Evolutionary conservation across 2,888 invertebrate species (phyloP).

Genomic region (Drosophila hamatofila): DNA sequence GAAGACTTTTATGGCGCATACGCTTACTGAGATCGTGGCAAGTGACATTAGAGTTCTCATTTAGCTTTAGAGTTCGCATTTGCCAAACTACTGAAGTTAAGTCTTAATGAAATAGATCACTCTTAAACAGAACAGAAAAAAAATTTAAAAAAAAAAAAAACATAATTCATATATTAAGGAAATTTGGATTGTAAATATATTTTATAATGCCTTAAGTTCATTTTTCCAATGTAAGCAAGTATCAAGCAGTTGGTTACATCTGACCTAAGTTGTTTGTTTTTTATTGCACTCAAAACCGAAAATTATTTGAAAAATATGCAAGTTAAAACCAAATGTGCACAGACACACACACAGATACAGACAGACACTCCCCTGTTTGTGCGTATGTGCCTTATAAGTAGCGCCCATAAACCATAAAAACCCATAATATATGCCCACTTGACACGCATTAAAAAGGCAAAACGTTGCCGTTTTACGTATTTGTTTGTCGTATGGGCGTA

Average conservation of each 20-base stretch:
- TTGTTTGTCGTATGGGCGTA: background rate
- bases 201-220: too few species aligned
- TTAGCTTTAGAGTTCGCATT: too few species aligned
- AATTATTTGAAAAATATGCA: conserved; percentile 35
- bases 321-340: conserved; percentile 7
- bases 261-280: conserved; percentile 5
- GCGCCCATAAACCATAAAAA: conserved; percentile 72
- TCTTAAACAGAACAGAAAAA: too few species aligned
- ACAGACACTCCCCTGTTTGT: background rate
- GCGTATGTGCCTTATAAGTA: conserved; percentile 47
- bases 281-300: conserved; percentile 61
- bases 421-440: conserved; percentile 71
- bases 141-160: too few species aligned
- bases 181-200: too few species aligned
- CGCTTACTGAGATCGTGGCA: too few species aligned
- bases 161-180: too few species aligned
- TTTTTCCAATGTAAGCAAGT: too few species aligned
- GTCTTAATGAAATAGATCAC: too few species aligned
- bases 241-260: background rate
- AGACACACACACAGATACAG: conserved; percentile 1
- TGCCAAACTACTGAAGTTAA: too few species aligned
- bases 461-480: conserved; percentile 26
- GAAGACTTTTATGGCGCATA: too few species aligned
- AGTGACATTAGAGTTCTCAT: too few species aligned
- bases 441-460: conserved; percentile 70